Evolutionary conservation across 2,888 invertebrate species (phyloP), one percentile per base, ranked within the genome.

Genomic region (Aelia acuminata): DNA sequence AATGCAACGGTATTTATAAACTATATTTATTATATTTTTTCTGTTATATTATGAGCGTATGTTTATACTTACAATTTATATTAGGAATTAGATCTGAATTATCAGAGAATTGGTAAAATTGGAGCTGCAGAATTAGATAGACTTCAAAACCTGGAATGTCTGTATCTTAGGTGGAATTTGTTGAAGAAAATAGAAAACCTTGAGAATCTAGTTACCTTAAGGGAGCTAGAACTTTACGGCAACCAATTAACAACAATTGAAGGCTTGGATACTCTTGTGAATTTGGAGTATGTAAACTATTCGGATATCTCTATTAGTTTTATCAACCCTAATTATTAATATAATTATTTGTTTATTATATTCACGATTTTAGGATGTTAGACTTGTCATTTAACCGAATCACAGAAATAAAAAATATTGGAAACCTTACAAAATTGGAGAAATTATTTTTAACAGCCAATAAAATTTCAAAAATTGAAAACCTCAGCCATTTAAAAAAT

Each of bases 311-410:
- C n/a, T 5, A 84, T 84, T 49, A 1, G 0, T 43, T 48, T 22
- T 10, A 50, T 47, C 26, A 49, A 48, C 3, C 1, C 10, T 35
- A 2, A 10, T 49, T 49, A 26, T 49, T 48, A 31, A 31, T 7
- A 63, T 35, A 47, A 13, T 48, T 39, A 47, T 85, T 85, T 43
- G 43, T 7, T 7, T 43, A 43, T 43, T 43, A 43, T 43, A n/a
- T 43, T 4, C 80, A 89, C 90, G 88, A 89, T 94, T 94, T 89
- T 92, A 97, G 97, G 92, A 94, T 96, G 89, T 93, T 99, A 90
- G 99, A 99, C 93, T 92, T 99, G 80, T 99, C 99, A 8, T 99
- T 98, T 92, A 99, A 99, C 93, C 95, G 98, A 89, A 95, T 99
- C 75, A 95, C 95, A 91, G 96, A 96, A 92, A 97, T 99, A 88